Evolutionary conservation across 1,140 invertebrate genomes (phyloP), one percentile per base, ranked within the genome.

Genomic region (Bombus confusus): DNA sequence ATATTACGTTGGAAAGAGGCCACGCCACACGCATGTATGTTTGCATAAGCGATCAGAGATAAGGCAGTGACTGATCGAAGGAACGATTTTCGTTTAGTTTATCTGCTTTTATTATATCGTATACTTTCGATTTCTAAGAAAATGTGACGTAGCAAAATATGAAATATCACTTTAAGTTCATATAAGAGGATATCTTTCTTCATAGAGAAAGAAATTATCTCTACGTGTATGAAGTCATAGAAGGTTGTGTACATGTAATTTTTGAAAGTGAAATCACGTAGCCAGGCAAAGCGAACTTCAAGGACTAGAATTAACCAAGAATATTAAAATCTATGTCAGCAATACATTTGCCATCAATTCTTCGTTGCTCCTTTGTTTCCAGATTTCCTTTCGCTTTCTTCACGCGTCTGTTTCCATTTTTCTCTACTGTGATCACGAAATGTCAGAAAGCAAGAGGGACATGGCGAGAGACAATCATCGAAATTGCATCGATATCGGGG

Each of bases 311-410:
- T 62, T n/a, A 62, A 62, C 59, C 59, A 62, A n/a, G 25, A 62
- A 62, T n/a, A n/a, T 62, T 62, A 28, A 12, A 13, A 62, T 62
- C 59, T 62, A n/a, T 10, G 34, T 18, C 34, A 37, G 18, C 8
- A 4, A 25, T 2, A 25, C 22, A 1, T 37, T 10, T 37, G 1
- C 47, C 5, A 52, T 2, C 5, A 25, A 57, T 22, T 41, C 6
- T 8, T 8, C 57, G 57, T n/a, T 41, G 39, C 22, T 47, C 9
- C 31, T 22, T 72, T 85, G 76, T 85, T 85, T 85, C 57, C n/a
- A 34, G 28, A 6, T 10, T 13, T 13, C 37, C 15, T 34, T 18
- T 8, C 6, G 12, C 8, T 31, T 43, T 22, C 22, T 18, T 13
- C 41, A 1, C 39, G 68, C 80, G 39, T 4, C n/a, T 41, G 18